These are phyloP conservation scores for Tetraneura akinire DNA, from an alignment of 1,140 invertebrate species.

Conservation along the genomic window DNA sequence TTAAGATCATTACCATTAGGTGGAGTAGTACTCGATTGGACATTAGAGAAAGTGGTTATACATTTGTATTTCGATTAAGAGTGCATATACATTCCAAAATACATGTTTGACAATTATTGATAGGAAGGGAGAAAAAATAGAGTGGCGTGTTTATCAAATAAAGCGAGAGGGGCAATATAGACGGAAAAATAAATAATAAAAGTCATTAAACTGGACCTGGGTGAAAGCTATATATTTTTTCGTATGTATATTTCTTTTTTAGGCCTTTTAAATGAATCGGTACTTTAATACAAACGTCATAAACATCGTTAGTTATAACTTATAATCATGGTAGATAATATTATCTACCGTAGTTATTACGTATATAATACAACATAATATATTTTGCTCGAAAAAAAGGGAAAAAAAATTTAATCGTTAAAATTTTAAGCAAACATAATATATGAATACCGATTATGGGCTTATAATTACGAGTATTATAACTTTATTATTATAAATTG, in stretches of 20 bases:
- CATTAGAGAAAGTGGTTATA: neutral
- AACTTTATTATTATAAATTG: no score
- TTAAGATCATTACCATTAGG: neutral
- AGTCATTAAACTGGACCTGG: neutral
- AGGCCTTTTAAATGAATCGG: neutral
- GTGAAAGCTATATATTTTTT: neutral
- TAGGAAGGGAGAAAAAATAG: neutral
- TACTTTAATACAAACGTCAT: neutral
- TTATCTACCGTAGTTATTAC: no score
- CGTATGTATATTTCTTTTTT: neutral
- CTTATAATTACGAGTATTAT: no score
- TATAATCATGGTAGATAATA: no score
- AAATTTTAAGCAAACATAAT: no score
- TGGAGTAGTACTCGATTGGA: neutral
- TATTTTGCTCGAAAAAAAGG: no score
- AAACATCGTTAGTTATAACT: neutral
- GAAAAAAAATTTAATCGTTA: no score
- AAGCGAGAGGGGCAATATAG: neutral
- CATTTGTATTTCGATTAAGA: neutral
- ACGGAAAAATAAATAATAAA: neutral
- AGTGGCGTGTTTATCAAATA: neutral
- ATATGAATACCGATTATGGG: no score
- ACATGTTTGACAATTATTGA: neutral
- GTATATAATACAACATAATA: no score
- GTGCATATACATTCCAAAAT: neutral